These are phyloP conservation scores for Myotis myotis DNA, from an alignment of 2,797 vertebrate genomes.

Conservation along the genomic window DNA sequence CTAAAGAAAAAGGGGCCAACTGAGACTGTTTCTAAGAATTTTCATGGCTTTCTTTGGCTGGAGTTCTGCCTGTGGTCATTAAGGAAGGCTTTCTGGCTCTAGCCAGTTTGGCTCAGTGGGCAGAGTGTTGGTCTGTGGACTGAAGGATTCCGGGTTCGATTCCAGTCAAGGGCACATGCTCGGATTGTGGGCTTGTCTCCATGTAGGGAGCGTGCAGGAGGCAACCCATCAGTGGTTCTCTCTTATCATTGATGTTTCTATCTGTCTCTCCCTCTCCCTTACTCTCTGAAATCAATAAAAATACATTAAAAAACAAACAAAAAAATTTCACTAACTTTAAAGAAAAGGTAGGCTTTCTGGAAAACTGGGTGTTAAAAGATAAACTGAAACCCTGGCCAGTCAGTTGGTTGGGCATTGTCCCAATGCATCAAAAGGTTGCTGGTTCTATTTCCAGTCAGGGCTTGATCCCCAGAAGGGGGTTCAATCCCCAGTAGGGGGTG, in stretches of 20 bases:
- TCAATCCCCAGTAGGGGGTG: neutral
- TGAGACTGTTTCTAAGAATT: slow-evolving; percentile 13
- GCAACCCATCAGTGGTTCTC: neutral
- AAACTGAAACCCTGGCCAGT: neutral
- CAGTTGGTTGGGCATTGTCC: neutral
- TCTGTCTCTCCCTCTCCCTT: neutral
- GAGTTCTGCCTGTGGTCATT: neutral
- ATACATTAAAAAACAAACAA: too few species aligned
- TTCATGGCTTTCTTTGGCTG: neutral
- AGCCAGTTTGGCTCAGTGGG: neutral
- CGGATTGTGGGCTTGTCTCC: neutral
- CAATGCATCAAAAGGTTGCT: neutral
- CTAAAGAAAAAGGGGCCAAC: neutral
- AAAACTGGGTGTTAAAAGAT: neutral
- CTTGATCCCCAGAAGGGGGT: neutral
- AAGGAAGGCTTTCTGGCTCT: slow-evolving; percentile 24
- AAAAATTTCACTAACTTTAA: too few species aligned
- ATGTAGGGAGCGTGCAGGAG: neutral
- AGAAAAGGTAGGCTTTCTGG: slow-evolving; percentile 18
- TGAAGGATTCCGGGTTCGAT: neutral
- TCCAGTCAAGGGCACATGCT: neutral
- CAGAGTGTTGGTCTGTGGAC: neutral
- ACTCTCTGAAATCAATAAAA: neutral
- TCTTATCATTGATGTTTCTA: neutral
- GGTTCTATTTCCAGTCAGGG: neutral